These are phyloP conservation scores for Pseudopipra pipra DNA, from an alignment of 2,113 vertebrate species.

Conservation along the genomic window DNA sequence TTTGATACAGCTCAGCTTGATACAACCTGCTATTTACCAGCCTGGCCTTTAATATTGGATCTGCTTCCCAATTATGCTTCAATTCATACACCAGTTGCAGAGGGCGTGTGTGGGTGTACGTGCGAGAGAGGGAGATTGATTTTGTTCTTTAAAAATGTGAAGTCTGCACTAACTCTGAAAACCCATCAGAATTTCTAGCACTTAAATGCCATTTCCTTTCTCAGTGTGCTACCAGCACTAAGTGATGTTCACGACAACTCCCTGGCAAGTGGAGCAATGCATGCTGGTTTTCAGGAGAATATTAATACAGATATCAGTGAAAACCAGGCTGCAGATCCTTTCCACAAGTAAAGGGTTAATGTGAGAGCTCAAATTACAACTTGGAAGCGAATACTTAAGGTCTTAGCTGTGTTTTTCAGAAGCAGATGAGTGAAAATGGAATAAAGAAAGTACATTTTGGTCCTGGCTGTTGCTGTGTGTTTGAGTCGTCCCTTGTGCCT, in stretches of 20 bases:
- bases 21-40: slow-evolving; percentile 40
- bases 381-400: not conserved
- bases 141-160: slow-evolving; percentile 57
- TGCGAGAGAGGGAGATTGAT: slow-evolving; percentile 42
- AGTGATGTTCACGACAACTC: not conserved
- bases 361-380: not conserved
- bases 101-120: slow-evolving; percentile 40
- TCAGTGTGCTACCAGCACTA: not conserved
- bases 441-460: not conserved
- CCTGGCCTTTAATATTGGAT: slow-evolving; percentile 51
- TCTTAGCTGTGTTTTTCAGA: not conserved
- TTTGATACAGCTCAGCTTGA: slow-evolving; percentile 35
- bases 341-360: slow-evolving; percentile 14
- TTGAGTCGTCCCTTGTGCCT: not conserved
- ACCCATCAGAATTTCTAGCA: slow-evolving; percentile 41
- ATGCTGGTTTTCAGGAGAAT: not conserved
- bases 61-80: slow-evolving; percentile 57
- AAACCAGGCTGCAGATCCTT: not conserved
- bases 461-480: not conserved
- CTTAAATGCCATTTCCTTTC: slow-evolving; percentile 40
- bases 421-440: not conserved
- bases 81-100: slow-evolving; percentile 56
- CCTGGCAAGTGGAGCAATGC: not conserved
- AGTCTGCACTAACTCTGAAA: slow-evolving; percentile 43
- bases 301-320: not conserved